phyloP scores from a whole-genome alignment of 1,140 invertebrate species.

The Drosophila sproati region DNA sequence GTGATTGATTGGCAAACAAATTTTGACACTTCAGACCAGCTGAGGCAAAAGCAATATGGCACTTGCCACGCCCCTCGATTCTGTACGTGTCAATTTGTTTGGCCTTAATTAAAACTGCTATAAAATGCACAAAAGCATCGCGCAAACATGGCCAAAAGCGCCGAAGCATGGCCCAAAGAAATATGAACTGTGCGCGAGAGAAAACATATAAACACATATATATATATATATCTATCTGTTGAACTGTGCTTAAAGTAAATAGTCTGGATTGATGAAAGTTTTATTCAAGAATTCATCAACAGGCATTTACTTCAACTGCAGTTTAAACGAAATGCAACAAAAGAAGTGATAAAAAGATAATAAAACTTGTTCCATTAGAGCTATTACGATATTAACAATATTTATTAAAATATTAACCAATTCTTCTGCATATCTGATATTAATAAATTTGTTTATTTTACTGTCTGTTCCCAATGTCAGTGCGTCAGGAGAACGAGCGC shows the following conservation, averaged over 20 bases:
- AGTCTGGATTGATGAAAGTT: conserved; percentile 84
- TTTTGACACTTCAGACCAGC: conserved; percentile 74
- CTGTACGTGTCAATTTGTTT: conserved; percentile 67
- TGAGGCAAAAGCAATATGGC: conserved; percentile 26
- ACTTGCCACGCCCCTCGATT: conserved; percentile 10
- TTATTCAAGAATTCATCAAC: conserved; percentile 83
- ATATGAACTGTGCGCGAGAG: conserved; percentile 3
- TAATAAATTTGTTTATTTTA: conserved; percentile 5
- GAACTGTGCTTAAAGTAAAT: conserved; percentile 84
- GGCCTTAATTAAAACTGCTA: conserved; percentile 80
- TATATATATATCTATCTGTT: conserved; percentile 46
- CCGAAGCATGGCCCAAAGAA: background rate
- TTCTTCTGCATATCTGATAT: background rate
- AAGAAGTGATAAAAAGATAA: conserved; percentile 43
- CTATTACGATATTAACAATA: background rate
- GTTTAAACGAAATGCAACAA: conserved; percentile 77
- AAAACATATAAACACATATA: conserved; percentile 1
- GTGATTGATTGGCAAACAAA: conserved; percentile 81
- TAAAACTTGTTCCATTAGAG: conserved; percentile 69
- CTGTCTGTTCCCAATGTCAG: conserved; percentile 42
- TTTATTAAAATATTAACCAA: background rate
- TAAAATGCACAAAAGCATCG: conserved; percentile 79
- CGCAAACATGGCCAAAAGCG: conserved; percentile 48
- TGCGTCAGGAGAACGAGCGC: conserved; percentile 84
- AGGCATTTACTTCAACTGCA: conserved; percentile 84